Conservation (phyloP, 37 sponge, comb jelly and placozoan genomes). For the Ephydatia muelleri region DNA sequence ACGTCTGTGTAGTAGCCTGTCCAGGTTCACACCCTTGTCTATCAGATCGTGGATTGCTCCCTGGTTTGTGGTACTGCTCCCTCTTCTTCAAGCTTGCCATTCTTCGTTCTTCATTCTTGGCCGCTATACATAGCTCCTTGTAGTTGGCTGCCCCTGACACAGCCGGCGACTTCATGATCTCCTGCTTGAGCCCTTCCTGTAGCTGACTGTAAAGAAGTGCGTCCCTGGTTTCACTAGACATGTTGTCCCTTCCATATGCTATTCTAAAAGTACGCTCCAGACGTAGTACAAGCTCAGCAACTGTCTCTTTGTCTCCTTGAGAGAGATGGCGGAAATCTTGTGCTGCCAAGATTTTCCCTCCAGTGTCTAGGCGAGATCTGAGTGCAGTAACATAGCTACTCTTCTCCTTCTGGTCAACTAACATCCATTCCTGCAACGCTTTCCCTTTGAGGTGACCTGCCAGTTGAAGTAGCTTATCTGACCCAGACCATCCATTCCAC, state of each 20-base stretch:
- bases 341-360: no score
- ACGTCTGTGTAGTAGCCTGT: neutral
- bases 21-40: neutral
- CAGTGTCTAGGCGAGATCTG: conserved; percentile 11
- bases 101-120: conserved; percentile 45
- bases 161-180: conserved; percentile 40
- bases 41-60: neutral
- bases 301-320: conserved; percentile 38
- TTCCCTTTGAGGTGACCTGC: conserved; percentile 13
- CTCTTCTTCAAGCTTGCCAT: conserved; percentile 21
- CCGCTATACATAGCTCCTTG: conserved; percentile 36
- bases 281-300: conserved; percentile 18
- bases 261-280: conserved; percentile 38
- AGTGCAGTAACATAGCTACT: neutral
- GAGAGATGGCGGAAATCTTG: conserved; percentile 46
- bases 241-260: conserved; percentile 43
- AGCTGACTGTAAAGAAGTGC: conserved; percentile 42
- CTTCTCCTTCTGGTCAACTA: no score
- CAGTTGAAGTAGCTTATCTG: conserved; percentile 14
- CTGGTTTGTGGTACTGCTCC: conserved; percentile 11
- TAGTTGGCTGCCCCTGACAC: conserved; percentile 50
- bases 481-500: conserved; percentile 17
- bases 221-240: conserved; percentile 29
- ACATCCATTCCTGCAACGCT: conserved; percentile 21
- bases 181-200: conserved; percentile 47